Evolutionary conservation across 1,140 invertebrate species (phyloP).

Genomic region (Myzus persicae): DNA sequence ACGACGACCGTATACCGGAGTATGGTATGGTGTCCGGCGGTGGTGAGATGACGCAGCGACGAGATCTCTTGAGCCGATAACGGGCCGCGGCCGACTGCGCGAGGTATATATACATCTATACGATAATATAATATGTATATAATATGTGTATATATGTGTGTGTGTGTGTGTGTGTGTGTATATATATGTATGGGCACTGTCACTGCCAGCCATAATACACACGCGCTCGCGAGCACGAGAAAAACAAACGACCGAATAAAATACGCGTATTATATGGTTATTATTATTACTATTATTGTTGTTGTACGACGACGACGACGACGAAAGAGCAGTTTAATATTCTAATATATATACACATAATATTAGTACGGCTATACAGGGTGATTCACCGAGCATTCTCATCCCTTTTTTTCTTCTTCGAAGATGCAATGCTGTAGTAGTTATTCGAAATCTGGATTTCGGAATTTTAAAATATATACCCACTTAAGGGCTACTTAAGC

Average conservation of each 20-base stretch:
- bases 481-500: too few species aligned
- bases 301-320: too few species aligned
- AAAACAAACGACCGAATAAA: conserved; percentile 7
- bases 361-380: too few species aligned
- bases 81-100: neutral
- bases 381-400: too few species aligned
- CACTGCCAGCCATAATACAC: neutral
- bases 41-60: conserved; percentile 21
- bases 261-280: neutral
- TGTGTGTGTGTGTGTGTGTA: too few species aligned
- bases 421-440: too few species aligned
- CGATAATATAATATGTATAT: too few species aligned
- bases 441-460: neutral
- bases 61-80: conserved; percentile 30
- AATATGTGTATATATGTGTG: too few species aligned
- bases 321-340: too few species aligned
- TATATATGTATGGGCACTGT: neutral
- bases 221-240: neutral
- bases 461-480: neutral
- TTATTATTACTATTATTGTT: too few species aligned
- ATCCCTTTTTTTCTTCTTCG: too few species aligned
- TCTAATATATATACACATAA: too few species aligned
- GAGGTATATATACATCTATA: neutral
- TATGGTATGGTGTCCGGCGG: neutral
- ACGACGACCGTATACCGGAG: neutral